A percentile compares a stretch with the other conserved stretches of the same genome.
Evolutionary conservation across 2,888 invertebrate species (phyloP).

Genomic region (Bombylius major): DNA sequence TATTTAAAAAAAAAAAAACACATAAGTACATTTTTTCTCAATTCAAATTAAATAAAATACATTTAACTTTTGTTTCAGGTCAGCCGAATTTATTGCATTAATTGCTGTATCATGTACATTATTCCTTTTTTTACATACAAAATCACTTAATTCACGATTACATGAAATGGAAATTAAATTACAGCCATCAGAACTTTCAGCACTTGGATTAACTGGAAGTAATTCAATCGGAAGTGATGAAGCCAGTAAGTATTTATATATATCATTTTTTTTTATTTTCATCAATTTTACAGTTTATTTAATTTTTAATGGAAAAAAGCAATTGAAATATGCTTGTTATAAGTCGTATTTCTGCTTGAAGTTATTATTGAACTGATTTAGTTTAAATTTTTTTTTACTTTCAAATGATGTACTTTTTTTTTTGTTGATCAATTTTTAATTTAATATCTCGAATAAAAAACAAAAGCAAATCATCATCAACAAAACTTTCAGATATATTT

Average conservation of each 20-base stretch:
- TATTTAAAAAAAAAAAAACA: no score
- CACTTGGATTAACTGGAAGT: conserved; percentile 33
- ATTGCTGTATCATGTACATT: conserved; percentile 71
- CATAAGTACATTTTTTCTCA: no score
- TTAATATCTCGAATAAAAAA: no score
- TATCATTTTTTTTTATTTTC: no score
- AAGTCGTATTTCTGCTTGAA: no score
- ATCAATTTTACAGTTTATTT: not conserved
- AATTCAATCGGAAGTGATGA: conserved; percentile 31
- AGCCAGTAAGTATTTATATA: conserved; percentile 27
- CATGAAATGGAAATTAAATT: conserved; percentile 68
- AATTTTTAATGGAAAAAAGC: not conserved
- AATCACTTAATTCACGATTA: conserved; percentile 67
- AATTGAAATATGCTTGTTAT: not conserved
- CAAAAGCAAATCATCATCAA: no score
- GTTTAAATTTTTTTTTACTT: no score
- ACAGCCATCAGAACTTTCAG: conserved; percentile 47
- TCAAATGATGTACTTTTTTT: no score
- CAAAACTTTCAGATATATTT: no score
- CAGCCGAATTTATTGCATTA: conserved; percentile 70
- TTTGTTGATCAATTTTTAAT: no score
- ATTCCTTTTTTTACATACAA: conserved; percentile 73
- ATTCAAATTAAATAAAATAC: no score
- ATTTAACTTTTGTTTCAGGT: conserved; percentile 43
- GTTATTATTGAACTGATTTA: no score